Percentiles rank a stretch among this genome's conserved stretches.
Evolutionary conservation across 2,797 vertebrate genomes (phyloP).

Genomic region (Cyprinella venusta): DNA sequence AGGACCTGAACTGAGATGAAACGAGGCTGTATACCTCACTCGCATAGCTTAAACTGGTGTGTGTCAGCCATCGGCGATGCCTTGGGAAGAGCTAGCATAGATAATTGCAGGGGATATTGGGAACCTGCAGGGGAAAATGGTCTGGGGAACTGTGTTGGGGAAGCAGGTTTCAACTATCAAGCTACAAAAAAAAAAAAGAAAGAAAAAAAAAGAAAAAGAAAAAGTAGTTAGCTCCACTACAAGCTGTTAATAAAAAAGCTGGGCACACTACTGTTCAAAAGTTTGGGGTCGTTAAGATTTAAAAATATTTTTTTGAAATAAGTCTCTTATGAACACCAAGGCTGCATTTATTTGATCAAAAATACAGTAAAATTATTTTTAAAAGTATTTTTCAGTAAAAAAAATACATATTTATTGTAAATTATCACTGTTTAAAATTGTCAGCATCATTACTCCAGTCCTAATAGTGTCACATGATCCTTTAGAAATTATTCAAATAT

Average conservation of each 20-base stretch:
- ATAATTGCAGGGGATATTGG: slow-evolving; percentile 24
- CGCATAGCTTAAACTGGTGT: slow-evolving; percentile 19
- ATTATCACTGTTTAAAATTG: no score
- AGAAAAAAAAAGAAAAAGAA: no score
- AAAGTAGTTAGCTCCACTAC: neutral
- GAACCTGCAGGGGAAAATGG: slow-evolving; percentile 3
- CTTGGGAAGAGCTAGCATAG: slow-evolving; percentile 30
- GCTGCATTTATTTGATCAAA: neutral
- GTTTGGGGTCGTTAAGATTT: neutral
- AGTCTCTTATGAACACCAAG: neutral
- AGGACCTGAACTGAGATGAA: slow-evolving; percentile 30
- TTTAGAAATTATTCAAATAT: neutral
- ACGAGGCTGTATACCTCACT: neutral
- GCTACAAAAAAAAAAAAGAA: no score
- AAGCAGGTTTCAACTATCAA: neutral
- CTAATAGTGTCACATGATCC: neutral
- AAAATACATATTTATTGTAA: neutral
- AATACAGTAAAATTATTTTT: neutral
- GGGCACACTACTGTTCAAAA: neutral
- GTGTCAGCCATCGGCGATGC: slow-evolving; percentile 44
- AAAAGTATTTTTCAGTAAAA: no score
- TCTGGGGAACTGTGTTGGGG: neutral
- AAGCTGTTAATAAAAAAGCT: neutral
- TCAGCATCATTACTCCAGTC: neutral
- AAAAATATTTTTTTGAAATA: neutral